Evolutionary conservation across 1,140 invertebrate genomes (phyloP), one percentile per base, ranked within the genome.

Genomic region (Nymphalis io): DNA sequence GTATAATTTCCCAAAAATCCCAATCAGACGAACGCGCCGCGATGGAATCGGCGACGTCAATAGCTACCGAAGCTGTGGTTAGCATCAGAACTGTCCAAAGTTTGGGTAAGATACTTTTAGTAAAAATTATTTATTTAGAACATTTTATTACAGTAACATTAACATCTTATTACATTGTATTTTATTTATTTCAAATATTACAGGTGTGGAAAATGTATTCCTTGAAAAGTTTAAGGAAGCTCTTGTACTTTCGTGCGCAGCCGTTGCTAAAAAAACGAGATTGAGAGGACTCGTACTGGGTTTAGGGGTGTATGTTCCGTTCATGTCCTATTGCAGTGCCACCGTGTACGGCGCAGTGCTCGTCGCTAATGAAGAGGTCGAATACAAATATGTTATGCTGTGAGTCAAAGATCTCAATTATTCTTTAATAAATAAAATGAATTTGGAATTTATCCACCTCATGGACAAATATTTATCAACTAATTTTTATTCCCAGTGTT

Each of bases 31-130:
- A 96, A 78, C 95, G 95, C 69, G 91, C 93, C 53, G 94, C 94
- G 0, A 92, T 96, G 85, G 95, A 96, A 75, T 92, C 93, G 11
- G 95, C 95, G 0, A 94, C 94, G 8, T 94, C 94, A 66, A 94
- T 96, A 76, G 96, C 96, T 21, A 95, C 95, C 1, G 96, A 97
- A 91, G 95, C 95, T 13, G 94, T 97, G 46, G 92, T 94, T 66
- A 96, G 96, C 81, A 94, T 97, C 6, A 92, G 94, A 83, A 97
- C 96, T 0, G 96, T 97, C 1, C 96, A 96, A 59, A 93, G 95
- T 16, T 89, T 97, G 59, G 94, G 95, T 68, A 89, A 92, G 71
- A 94, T 48, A 0, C 23, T 6, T 3, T 16, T 48, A 23, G 0
- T 18, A 16, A 3, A 60, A 33, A 8, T 33, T 4, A 33, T 33